These are phyloP conservation scores for Equus quagga DNA, from an alignment of 2,113 vertebrate genomes.

Conservation along the genomic window DNA sequence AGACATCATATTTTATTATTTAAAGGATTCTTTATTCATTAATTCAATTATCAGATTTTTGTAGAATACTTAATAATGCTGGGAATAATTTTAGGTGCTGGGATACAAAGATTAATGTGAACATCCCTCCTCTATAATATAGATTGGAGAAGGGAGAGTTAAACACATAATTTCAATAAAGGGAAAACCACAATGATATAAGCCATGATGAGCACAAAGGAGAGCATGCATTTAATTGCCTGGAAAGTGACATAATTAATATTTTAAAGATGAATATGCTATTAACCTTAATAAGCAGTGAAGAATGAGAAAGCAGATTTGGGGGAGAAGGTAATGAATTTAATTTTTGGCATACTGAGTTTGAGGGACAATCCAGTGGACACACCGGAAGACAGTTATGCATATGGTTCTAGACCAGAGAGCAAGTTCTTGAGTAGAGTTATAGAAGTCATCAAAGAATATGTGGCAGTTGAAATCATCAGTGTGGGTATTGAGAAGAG, in stretches of 20 bases:
- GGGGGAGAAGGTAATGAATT: neutral
- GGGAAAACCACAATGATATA: neutral
- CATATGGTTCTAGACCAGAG: neutral
- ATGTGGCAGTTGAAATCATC: neutral
- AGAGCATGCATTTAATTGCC: neutral
- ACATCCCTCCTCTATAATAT: neutral
- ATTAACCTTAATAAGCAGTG: neutral
- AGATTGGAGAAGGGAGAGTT: neutral
- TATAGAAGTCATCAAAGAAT: neutral
- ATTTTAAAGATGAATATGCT: neutral
- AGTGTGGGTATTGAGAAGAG: neutral
- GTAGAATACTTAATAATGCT: neutral
- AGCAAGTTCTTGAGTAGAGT: neutral
- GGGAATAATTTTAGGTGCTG: neutral
- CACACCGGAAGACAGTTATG: neutral
- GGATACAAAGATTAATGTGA: neutral
- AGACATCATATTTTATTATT: neutral
- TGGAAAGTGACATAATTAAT: neutral
- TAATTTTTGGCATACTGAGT: neutral
- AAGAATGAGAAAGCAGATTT: neutral
- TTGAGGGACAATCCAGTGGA: neutral
- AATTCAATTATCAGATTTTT: neutral
- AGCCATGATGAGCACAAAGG: neutral
- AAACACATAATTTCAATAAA: neutral
- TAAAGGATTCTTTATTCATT: neutral